These are phyloP conservation scores for Ostrea denselamellosa DNA, from an alignment of 1,140 invertebrate genomes.

Conservation along the genomic window DNA sequence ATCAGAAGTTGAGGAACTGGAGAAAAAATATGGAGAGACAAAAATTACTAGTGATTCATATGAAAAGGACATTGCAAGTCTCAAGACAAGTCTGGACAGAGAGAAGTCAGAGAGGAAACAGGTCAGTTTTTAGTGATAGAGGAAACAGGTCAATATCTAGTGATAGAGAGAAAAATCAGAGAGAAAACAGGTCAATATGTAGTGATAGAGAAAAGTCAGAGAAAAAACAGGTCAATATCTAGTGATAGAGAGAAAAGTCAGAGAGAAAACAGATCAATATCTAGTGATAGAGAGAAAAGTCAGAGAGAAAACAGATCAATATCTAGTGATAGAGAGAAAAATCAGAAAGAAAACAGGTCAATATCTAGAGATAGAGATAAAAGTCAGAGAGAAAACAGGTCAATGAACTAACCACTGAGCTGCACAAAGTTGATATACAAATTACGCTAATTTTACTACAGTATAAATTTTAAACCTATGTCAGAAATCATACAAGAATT, in stretches of 20 bases:
- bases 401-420: too few species aligned
- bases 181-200: conserved; percentile 60
- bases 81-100: conserved; percentile 60
- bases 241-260: too few species aligned
- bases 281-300: conserved; percentile 58
- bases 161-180: conserved; percentile 59
- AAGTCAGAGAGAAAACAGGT: too few species aligned
- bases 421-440: too few species aligned
- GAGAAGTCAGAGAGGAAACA: conserved; percentile 65
- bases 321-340: too few species aligned
- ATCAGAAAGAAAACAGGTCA: too few species aligned
- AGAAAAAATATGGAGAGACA: conserved; percentile 57
- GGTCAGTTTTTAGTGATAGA: conserved; percentile 48
- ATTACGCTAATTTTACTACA: too few species aligned
- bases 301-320: conserved; percentile 59
- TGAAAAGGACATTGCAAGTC: conserved; percentile 63
- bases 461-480: too few species aligned
- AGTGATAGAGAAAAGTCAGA: conserved; percentile 61
- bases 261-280: too few species aligned
- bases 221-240: conserved; percentile 60
- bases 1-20: conserved; percentile 60
- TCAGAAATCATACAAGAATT: too few species aligned
- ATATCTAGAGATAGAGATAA: too few species aligned
- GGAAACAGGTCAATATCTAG: not conserved
- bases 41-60: conserved; percentile 64